phyloP scores from a whole-genome alignment of 1,140 invertebrate genomes.

The Drosophila ogumai region DNA sequence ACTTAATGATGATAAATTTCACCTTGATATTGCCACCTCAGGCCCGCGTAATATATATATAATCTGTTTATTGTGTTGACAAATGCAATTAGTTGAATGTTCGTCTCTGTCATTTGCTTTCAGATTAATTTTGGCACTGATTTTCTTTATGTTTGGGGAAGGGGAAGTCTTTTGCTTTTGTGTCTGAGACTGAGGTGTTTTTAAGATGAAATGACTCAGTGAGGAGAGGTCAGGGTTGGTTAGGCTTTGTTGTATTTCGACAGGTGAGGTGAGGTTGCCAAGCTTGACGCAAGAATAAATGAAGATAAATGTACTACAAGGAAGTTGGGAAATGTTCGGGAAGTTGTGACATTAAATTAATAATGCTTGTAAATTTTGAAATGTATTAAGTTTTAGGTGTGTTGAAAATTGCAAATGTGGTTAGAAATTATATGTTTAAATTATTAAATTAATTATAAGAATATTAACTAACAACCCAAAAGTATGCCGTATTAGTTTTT shows the following conservation, averaged over 20 bases:
- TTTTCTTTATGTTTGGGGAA: constrained; percentile 5
- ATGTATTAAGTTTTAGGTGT: not conserved
- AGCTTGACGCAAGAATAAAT: not conserved
- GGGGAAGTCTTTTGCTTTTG: not conserved
- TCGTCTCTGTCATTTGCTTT: constrained; percentile 22
- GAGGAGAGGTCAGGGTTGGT: not conserved
- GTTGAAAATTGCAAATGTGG: not conserved
- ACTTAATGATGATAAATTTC: constrained; percentile 46
- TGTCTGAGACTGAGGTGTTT: constrained; percentile 4
- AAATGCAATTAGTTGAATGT: constrained; percentile 36
- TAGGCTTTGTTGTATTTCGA: not conserved
- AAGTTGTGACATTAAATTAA: not conserved
- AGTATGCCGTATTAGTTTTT: not conserved
- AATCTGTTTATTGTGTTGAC: constrained; percentile 47
- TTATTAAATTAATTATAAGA: not conserved
- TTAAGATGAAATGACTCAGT: not conserved
- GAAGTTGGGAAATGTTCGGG: not conserved
- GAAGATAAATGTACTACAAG: constrained; percentile 14
- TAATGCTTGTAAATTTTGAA: not conserved
- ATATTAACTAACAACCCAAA: not conserved
- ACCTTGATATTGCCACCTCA: constrained; percentile 1
- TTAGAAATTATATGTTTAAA: not conserved
- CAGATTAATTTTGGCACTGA: constrained; percentile 19
- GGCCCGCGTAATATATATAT: constrained; percentile 7
- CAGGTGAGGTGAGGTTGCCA: not conserved